A percentile compares a stretch with the other conserved stretches of the same genome.
Evolutionary conservation across 2,888 invertebrate species (phyloP).

Genomic region (Plagiodera versicolora): DNA sequence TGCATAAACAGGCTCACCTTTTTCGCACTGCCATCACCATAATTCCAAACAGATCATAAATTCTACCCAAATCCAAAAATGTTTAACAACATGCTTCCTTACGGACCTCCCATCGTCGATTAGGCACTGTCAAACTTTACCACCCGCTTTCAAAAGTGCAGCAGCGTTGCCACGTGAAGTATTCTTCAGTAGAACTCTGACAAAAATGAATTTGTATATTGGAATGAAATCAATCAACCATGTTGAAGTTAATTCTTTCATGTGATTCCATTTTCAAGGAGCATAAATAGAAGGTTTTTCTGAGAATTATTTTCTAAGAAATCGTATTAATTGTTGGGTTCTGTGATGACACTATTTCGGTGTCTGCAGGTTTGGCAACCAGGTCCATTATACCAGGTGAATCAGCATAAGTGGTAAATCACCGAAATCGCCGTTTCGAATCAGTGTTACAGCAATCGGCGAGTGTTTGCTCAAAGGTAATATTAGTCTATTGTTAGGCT

Average conservation of each 20-base stretch:
- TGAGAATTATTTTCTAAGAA: no score
- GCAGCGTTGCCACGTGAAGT: conserved; percentile 15
- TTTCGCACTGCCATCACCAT: conserved; percentile 28
- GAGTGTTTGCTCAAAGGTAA: conserved; percentile 55
- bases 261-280: no score
- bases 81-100: conserved; percentile 49
- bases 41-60: conserved; percentile 36
- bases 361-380: conserved; percentile 20
- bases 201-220: no score
- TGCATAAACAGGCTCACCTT: conserved; percentile 2
- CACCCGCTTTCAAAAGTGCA: conserved; percentile 16
- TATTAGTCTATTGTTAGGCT: conserved; percentile 43
- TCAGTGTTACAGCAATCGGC: conserved; percentile 49
- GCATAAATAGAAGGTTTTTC: no score
- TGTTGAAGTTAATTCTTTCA: no score
- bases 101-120: conserved; percentile 48
- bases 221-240: no score
- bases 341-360: no score
- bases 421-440: conserved; percentile 48
- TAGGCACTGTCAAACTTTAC: conserved; percentile 38
- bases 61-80: conserved; percentile 39
- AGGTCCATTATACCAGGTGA: conserved; percentile 39
- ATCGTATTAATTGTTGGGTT: background rate
- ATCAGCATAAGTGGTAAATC: conserved; percentile 47
- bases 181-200: background rate